Evolutionary conservation across 2,888 invertebrate genomes (phyloP).

Genomic region (Tachina fera): DNA sequence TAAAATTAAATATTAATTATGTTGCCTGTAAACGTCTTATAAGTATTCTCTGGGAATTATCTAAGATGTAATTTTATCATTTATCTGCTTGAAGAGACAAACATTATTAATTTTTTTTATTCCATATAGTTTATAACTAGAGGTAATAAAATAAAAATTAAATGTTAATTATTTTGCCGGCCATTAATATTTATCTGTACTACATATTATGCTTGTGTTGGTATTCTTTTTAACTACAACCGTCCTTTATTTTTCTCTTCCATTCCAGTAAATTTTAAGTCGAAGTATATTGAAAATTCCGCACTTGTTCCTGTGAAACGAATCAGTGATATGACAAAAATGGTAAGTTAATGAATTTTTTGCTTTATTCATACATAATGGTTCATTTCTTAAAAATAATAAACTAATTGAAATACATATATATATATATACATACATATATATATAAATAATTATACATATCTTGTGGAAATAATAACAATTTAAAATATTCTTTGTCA

Average conservation of each 20-base stretch:
- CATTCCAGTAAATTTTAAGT: slow-evolving; percentile 4
- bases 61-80: no score
- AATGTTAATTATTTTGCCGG: slow-evolving; percentile 80
- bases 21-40: slow-evolving; percentile 58
- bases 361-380: slow-evolving; percentile 33
- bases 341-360: slow-evolving; percentile 50
- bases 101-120: no score
- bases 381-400: neutral
- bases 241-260: neutral
- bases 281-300: slow-evolving; percentile 31
- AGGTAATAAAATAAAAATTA: slow-evolving; percentile 74
- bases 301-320: slow-evolving; percentile 34
- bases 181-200: slow-evolving; percentile 76
- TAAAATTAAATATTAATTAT: slow-evolving; percentile 81
- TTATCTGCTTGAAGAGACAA: no score
- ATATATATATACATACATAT: no score
- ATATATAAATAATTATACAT: no score
- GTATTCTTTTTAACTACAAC: neutral
- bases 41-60: no score
- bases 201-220: neutral
- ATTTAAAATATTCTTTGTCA: no score
- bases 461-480: no score
- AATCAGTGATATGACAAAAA: slow-evolving; percentile 51
- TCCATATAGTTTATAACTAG: neutral
- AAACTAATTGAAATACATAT: no score